These are phyloP conservation scores for Tubulanus polymorphus DNA, from an alignment of 2,888 invertebrate species.

Conservation along the genomic window DNA sequence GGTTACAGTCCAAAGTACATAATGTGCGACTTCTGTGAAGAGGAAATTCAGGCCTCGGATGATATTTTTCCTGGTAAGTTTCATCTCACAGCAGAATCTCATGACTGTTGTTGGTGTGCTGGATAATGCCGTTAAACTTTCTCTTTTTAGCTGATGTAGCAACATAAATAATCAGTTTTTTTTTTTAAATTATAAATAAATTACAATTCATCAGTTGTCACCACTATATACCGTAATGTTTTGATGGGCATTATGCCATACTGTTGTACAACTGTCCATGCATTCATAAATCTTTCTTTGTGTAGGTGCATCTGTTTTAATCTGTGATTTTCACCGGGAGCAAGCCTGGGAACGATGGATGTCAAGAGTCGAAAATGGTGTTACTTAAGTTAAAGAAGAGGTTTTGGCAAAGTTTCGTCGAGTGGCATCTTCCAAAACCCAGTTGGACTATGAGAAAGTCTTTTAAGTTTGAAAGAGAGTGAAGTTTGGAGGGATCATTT, in stretches of 20 bases:
- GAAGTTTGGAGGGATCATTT: background rate
- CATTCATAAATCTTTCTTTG: background rate
- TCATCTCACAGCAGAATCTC: no score
- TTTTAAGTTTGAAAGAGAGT: background rate
- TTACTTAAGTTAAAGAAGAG: background rate
- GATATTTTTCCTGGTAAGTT: constrained; percentile 17
- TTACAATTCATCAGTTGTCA: no score
- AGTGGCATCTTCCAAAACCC: background rate
- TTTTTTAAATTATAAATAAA: no score
- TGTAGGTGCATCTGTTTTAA: constrained; percentile 8
- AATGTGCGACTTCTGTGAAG: constrained; percentile 15
- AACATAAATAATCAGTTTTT: no score
- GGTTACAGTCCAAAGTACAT: constrained; percentile 14
- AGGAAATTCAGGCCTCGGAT: constrained; percentile 18
- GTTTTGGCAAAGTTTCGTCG: background rate
- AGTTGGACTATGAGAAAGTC: background rate
- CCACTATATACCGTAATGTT: no score
- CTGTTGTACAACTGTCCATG: no score
- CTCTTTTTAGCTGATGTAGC: no score
- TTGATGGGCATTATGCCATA: no score
- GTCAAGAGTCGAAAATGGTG: background rate
- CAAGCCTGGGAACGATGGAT: constrained; percentile 15
- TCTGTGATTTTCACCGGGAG: constrained; percentile 16
- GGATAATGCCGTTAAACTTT: no score
- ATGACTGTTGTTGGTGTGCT: no score